A percentile compares a stretch with the other conserved stretches of the same genome.
Evolutionary conservation across 2,113 vertebrate genomes (phyloP).

Genomic region (Nansenia antarctica): DNA sequence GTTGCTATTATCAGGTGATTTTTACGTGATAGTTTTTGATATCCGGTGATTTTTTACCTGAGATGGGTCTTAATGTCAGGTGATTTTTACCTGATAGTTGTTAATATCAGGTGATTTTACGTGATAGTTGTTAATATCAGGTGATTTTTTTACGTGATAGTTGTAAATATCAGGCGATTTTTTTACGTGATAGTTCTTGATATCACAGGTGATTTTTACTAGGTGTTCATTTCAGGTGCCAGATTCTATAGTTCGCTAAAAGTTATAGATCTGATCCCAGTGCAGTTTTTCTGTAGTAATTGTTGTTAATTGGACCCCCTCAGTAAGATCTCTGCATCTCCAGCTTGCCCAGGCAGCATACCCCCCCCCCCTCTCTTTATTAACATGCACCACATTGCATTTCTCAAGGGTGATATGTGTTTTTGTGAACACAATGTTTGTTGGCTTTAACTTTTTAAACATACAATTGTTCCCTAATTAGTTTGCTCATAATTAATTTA

Average conservation of each 20-base stretch:
- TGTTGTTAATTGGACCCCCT: conserved; percentile 1
- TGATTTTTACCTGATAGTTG: too few species aligned
- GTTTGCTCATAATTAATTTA: conserved; percentile 71
- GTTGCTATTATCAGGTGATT: too few species aligned
- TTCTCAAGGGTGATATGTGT: conserved; percentile 62
- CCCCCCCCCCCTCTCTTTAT: conserved; percentile 27
- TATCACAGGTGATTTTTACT: too few species aligned
- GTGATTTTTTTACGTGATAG: too few species aligned
- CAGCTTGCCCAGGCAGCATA: neutral
- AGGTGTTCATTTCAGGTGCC: too few species aligned
- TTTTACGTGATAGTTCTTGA: too few species aligned
- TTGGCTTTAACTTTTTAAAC: conserved; percentile 76
- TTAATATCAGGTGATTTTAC: too few species aligned
- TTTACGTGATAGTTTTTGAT: too few species aligned
- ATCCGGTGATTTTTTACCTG: neutral
- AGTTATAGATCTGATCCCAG: neutral
- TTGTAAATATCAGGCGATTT: too few species aligned
- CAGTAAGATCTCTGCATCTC: neutral
- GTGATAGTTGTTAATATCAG: too few species aligned
- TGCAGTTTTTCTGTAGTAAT: neutral
- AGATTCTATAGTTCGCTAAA: too few species aligned
- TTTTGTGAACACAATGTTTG: conserved; percentile 56
- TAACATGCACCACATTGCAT: conserved; percentile 35
- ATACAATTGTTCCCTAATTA: conserved; percentile 79
- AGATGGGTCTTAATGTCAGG: too few species aligned